These are phyloP conservation scores for Pachyseris speciosa DNA, from an alignment of 64 coral and sea anemone genomes.

Conservation along the genomic window DNA sequence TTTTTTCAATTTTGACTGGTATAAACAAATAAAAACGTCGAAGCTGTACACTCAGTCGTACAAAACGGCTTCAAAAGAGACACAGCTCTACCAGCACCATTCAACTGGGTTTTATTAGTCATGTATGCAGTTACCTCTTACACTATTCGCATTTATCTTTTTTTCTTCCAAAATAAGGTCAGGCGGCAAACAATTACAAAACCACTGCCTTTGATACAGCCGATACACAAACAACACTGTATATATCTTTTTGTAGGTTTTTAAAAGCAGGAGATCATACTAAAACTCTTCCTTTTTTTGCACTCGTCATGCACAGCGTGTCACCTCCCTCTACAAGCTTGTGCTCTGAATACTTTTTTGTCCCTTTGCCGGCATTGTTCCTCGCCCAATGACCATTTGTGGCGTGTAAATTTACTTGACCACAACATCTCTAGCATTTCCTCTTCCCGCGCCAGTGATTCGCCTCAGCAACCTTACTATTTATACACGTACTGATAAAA, in stretches of 20 bases:
- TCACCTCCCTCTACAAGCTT: neutral
- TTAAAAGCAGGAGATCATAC: neutral
- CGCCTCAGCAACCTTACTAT: neutral
- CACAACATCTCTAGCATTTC: conserved; percentile 25
- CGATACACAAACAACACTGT: neutral
- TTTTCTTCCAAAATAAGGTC: too few relatives aligned
- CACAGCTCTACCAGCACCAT: too few relatives aligned
- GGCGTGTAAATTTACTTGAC: neutral
- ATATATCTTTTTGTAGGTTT: neutral
- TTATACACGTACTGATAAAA: neutral
- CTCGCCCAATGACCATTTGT: neutral
- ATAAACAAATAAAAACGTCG: too few relatives aligned
- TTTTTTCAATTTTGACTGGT: too few relatives aligned
- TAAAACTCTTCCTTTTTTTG: neutral
- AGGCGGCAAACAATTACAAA: too few relatives aligned
- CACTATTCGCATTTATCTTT: too few relatives aligned
- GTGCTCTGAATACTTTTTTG: neutral
- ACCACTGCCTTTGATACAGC: too few relatives aligned
- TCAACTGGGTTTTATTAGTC: too few relatives aligned
- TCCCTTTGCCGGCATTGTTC: conserved; percentile 32
- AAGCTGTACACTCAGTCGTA: too few relatives aligned
- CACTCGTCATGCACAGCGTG: neutral
- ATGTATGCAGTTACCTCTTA: too few relatives aligned
- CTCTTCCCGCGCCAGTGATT: neutral
- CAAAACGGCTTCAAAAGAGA: too few relatives aligned